phyloP scores from a whole-genome alignment of 2,888 invertebrate genomes.

The Sphinx pinastri region DNA sequence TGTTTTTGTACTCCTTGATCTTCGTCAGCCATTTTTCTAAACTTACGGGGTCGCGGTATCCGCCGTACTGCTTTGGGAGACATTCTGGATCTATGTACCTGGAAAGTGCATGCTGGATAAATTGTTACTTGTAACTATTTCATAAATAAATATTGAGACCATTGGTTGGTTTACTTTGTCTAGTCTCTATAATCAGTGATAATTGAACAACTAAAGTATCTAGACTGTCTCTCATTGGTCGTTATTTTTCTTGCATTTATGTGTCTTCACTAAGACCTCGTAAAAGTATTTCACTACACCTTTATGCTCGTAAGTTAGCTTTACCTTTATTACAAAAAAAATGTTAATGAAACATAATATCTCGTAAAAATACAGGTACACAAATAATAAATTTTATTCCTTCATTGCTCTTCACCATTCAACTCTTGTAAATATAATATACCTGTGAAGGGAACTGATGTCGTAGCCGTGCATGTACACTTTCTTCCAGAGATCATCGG shows the following conservation, averaged over 20 bases:
- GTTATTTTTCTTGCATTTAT: no score
- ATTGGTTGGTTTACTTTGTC: neutral
- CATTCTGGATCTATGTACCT: conserved; percentile 71
- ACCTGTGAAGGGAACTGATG: conserved; percentile 63
- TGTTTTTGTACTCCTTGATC: conserved; percentile 69
- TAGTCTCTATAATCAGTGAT: no score
- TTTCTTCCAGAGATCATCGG: conserved; percentile 83
- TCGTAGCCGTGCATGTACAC: conserved; percentile 73
- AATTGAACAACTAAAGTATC: no score
- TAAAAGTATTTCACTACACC: no score
- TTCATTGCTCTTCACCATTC: neutral
- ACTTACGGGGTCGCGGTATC: conserved; percentile 59
- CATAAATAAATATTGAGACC: neutral
- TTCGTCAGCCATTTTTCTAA: conserved; percentile 68
- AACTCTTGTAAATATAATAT: neutral
- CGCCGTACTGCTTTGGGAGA: conserved; percentile 71
- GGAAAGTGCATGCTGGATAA: conserved; percentile 32
- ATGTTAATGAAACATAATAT: no score
- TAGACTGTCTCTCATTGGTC: no score
- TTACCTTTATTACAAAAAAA: no score
- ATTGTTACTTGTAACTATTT: neutral
- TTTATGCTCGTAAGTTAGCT: no score
- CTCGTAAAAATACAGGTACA: no score
- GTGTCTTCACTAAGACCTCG: no score
- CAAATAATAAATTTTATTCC: no score